Evolutionary conservation across 2,888 invertebrate species (phyloP), one percentile per base, ranked within the genome.

Genomic region (Acleris sparsana): DNA sequence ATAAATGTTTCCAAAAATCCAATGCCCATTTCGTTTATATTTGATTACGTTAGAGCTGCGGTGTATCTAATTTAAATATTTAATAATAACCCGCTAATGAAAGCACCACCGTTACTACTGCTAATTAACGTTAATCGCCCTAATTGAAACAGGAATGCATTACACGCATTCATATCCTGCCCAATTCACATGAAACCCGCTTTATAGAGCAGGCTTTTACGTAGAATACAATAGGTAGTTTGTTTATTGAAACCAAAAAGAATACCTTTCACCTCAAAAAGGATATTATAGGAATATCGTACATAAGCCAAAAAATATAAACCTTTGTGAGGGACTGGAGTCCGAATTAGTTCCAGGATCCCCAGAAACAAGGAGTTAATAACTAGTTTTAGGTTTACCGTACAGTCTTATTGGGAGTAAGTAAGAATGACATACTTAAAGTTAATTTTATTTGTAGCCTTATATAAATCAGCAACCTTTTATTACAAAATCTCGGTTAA

Each of bases 51-150:
- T 68, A 71, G 52, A 72, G 72, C 71, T 72, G 72, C 67, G 63
- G 59, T 69, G 69, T 71, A 71, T 76, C 75, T 77, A 77, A 79
- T 80, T 79, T 77, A 72, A 78, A 80, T 80, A 76, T 77, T 78
- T 73, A 75, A 75, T 77, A 76, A 73, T 70, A 71, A 66, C 72
- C 75, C 72, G 71, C 72, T 75, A 77, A 78, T 74, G 74, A 75
- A 75, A 75, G 73, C 71, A 71, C 72, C 71, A 70, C 61, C 75
- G 68, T 74, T 70, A 70, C 62, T 73, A 73, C 69, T 76, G 72
- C 72, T 79, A 80, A 82, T 76, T 72, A 79, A 75, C 78, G 77
- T 76, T 80, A 79, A 80, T 81, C 80, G 77, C 70, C 77, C 72
- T 75, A 82, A 82, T 82, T 78, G 74, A 75, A 73, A 74, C 74